Conservation (phyloP, 2,797 vertebrate species). For the Vireo griseus region DNA sequence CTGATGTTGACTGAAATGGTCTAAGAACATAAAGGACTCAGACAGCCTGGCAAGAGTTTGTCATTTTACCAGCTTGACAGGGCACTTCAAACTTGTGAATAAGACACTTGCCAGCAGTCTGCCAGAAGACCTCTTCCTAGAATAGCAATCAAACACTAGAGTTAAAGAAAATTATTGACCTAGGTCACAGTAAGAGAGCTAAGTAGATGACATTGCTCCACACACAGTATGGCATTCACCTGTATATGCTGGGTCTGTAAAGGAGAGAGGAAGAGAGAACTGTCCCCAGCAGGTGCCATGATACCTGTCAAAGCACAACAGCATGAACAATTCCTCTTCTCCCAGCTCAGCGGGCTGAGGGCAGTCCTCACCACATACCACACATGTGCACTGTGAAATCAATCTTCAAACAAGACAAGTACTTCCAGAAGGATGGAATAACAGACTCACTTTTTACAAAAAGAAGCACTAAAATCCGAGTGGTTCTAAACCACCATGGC, state of each 20-base stretch:
- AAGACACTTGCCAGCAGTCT: background rate
- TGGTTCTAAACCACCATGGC: background rate
- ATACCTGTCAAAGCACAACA: background rate
- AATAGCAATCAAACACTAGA: background rate
- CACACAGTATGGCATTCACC: background rate
- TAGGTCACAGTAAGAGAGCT: background rate
- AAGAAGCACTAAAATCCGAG: background rate
- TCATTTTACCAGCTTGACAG: background rate
- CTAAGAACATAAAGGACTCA: background rate
- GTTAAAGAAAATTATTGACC: background rate
- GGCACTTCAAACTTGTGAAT: background rate
- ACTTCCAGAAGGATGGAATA: background rate
- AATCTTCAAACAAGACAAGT: background rate
- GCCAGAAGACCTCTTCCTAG: background rate
- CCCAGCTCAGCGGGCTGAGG: accelerated
- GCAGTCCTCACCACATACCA: background rate
- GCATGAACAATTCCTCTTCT: background rate
- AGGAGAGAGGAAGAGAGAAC: background rate
- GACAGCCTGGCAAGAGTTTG: background rate
- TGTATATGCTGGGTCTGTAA: accelerated
- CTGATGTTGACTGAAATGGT: background rate
- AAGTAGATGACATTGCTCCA: background rate
- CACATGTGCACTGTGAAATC: background rate
- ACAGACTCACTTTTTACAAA: background rate
- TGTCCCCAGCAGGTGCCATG: accelerated